phyloP scores from a whole-genome alignment of 2,797 vertebrate genomes.

The Geotrypetes seraphini region DNA sequence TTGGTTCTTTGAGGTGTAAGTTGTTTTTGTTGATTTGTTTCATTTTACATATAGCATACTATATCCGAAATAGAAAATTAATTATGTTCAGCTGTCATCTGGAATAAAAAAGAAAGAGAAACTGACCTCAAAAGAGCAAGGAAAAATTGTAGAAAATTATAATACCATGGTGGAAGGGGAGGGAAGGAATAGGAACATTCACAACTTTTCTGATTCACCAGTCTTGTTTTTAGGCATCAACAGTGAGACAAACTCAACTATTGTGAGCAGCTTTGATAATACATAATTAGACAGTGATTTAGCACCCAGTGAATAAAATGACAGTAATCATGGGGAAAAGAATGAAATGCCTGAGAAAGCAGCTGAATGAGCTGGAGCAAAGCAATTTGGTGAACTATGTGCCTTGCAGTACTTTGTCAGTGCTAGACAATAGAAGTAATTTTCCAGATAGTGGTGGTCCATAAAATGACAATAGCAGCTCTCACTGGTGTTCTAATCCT shows the following conservation, averaged over 20 bases:
- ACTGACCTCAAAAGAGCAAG: too few species aligned
- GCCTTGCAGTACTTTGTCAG: slow-evolving; percentile 31
- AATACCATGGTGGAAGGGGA: slow-evolving; percentile 18
- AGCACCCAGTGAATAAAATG: slow-evolving; percentile 14
- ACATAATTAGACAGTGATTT: slow-evolving; percentile 41
- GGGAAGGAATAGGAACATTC: neutral
- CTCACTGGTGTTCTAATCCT: slow-evolving; percentile 23
- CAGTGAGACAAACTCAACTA: slow-evolving; percentile 4
- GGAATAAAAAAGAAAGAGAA: too few species aligned
- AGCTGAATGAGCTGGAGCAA: slow-evolving; percentile 26
- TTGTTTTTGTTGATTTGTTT: too few species aligned
- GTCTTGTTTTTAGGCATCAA: slow-evolving; percentile 22
- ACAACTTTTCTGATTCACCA: neutral
- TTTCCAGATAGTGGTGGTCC: slow-evolving; percentile 32
- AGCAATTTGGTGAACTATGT: slow-evolving; percentile 27
- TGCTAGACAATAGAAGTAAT: slow-evolving; percentile 41
- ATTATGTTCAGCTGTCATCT: too few species aligned
- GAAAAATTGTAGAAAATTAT: too few species aligned
- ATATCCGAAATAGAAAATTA: too few species aligned
- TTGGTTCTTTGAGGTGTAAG: too few species aligned
- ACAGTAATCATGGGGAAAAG: slow-evolving; percentile 21
- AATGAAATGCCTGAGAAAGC: slow-evolving; percentile 24
- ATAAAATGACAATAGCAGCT: slow-evolving; percentile 21
- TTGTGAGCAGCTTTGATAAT: slow-evolving; percentile 24
- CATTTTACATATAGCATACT: too few species aligned